Base-by-base conservation (phyloP, 1,140 invertebrate species). In the Centruroides vittatus region DNA sequence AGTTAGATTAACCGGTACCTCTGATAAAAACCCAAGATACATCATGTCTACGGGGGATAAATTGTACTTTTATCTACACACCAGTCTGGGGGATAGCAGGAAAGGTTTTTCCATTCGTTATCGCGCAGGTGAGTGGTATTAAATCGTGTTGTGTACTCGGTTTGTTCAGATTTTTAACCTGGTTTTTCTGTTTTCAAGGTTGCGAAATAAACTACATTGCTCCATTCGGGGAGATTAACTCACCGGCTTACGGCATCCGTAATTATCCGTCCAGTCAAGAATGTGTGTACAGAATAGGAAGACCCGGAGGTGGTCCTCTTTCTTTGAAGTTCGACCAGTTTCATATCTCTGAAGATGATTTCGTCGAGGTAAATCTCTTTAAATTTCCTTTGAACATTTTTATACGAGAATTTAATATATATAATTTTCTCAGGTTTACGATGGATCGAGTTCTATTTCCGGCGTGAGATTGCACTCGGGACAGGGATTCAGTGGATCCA, bases 201-300 rank as follows among this genome's bases (percentile, higher is more conserved):
- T 76, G 75, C 62, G 67, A 72, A 49, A 68, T 75, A 8, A 88
- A 86, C 3, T 83, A 93, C 47, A 81, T 84, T 23, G 83, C 86
- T 3, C 76, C 79, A 5, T 90, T 91, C 71, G 89, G 90, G 34
- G 91, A 87, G 3, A 79, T 95, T 3, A 83, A 83, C 5, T 94
- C 90, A 3, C 92, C 92, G 3, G 90, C 90, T 10, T 93, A 83
- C 67, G 85, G 86, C 5, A 74, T 93, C 9, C 80, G 80, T 47
- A 81, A 86, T 61, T 95, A 95, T 72, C 91, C 92, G 0, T 89
- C 86, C 69, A 95, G 94, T 72, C 89, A 94, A 70, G 89, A 93
- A 71, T 94, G 91, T 71, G 79, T 86, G 55, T 92, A 90, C 67
- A 85, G 84, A 71, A 83, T 95, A n/a, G 84, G 83, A 63, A 88